Base-by-base conservation (phyloP, 2,888 invertebrate genomes). In the Encarsia formosa region DNA sequence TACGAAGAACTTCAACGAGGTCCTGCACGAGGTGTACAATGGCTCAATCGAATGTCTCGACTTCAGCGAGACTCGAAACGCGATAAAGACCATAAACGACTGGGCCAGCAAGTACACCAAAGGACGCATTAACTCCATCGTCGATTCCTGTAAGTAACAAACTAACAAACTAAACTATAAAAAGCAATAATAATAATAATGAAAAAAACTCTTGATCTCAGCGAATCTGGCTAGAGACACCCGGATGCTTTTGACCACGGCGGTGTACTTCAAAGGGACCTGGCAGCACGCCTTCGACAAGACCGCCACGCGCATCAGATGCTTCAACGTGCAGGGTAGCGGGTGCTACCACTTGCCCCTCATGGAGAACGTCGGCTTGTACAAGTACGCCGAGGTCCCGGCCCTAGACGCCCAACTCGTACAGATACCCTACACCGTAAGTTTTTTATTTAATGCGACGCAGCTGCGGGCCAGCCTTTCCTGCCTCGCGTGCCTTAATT, bases 211-310 rank as follows among this genome's bases (percentile, higher is more conserved):
- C n/a, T n/a, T 26, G 26, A 8, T 26, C 6, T 6, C 69, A 83
- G 83, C 65, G 5, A 72, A 73, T 38, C 65, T 84, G 11, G 68
- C 69, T 20, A 69, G 78, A 0, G 68, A 77, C 4, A 82, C 85
- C 0, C 75, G 82, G 61, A 79, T 88, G 75, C 72, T 90, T 26
- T 76, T 90, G 41, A 85, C 87, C 61, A 89, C 88, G 63, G 87
- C 86, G 0, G 76, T 90, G 63, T 88, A 86, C 69, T 89, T 87
- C 77, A 85, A 86, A 58, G 88, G 87, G n/a, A 80, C 79, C 11
- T 90, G 90, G 90, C 79, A 82, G 55, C 77, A 79, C 22, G 77
- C 83, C 0, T 90, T 90, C 67, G 79, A 83, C 54, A 68, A 71
- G 11, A 68, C 65, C 3, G 62, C 66, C 16, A 85, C 85, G 0